A percentile compares a stretch with the other conserved stretches of the same genome.
These are phyloP conservation scores for Byasa hedistus DNA, from an alignment of 2,888 invertebrate genomes.

Conservation along the genomic window DNA sequence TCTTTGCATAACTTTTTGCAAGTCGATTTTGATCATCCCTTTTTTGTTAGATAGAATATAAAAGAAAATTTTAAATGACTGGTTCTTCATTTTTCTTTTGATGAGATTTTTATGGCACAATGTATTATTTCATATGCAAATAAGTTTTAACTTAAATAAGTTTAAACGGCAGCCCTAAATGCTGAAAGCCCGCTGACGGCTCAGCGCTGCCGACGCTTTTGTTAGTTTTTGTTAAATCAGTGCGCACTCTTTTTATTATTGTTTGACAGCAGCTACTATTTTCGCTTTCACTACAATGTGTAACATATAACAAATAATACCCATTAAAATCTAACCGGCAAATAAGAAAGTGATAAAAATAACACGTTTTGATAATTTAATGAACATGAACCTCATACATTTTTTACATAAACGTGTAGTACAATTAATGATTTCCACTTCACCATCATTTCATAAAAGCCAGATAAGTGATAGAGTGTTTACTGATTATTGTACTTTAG, in stretches of 20 bases:
- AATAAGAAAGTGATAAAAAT: constrained; percentile 33
- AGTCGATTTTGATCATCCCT: no score
- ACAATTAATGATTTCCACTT: no score
- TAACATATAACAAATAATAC: constrained; percentile 39
- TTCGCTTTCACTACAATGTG: constrained; percentile 68
- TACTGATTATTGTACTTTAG: no score
- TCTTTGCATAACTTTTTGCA: no score
- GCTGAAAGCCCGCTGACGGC: constrained; percentile 13
- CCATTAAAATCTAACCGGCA: constrained; percentile 12
- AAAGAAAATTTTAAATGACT: no score
- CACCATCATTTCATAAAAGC: no score
- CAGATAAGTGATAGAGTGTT: no score
- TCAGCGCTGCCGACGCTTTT: constrained; percentile 31
- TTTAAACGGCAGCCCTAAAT: constrained; percentile 18
- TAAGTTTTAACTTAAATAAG: neutral
- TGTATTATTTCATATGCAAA: neutral
- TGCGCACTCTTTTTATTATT: constrained; percentile 41
- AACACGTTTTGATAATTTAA: neutral
- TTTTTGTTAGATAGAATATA: no score
- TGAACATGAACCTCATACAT: no score
- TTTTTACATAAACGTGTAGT: no score
- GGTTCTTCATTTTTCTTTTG: no score
- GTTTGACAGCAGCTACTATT: constrained; percentile 45
- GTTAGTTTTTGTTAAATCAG: constrained; percentile 36
- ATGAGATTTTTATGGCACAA: no score